These are phyloP conservation scores for Scaptomyza tumidula DNA, from an alignment of 2,888 invertebrate species.

Conservation along the genomic window DNA sequence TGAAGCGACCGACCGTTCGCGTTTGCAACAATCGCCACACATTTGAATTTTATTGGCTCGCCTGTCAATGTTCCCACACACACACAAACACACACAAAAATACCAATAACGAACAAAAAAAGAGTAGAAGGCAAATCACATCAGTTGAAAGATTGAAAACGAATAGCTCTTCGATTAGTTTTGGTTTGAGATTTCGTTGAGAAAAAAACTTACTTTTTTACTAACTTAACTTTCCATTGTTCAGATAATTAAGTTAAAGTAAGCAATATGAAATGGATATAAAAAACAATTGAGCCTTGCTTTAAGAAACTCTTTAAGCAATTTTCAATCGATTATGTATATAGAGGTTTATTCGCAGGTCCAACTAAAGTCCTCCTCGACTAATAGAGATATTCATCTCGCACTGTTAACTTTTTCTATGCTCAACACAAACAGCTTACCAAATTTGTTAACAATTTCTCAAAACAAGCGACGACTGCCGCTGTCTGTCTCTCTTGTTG, in stretches of 20 bases:
- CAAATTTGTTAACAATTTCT: conserved; percentile 46
- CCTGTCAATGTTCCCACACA: conserved; percentile 74
- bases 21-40: conserved; percentile 77
- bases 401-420: conserved; percentile 8
- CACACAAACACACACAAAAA: conserved; percentile 3
- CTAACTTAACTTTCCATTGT: not conserved
- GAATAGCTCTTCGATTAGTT: conserved; percentile 10
- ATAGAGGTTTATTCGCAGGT: not conserved
- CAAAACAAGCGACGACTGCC: conserved; percentile 38
- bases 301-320: too few species aligned
- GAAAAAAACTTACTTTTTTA: not conserved
- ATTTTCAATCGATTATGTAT: too few species aligned
- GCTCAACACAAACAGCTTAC: conserved; percentile 20
- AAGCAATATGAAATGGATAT: too few species aligned
- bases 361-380: not conserved
- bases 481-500: conserved; percentile 11
- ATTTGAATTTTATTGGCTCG: conserved; percentile 84
- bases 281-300: too few species aligned
- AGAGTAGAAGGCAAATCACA: conserved; percentile 23
- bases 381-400: conserved; percentile 38
- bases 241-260: not conserved
- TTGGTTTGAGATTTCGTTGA: conserved; percentile 8
- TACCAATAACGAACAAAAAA: conserved; percentile 4
- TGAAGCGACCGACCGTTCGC: conserved; percentile 71
- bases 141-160: conserved; percentile 14